These are phyloP conservation scores for Pedicia rivosa DNA, from an alignment of 2,888 invertebrate species.

Conservation along the genomic window DNA sequence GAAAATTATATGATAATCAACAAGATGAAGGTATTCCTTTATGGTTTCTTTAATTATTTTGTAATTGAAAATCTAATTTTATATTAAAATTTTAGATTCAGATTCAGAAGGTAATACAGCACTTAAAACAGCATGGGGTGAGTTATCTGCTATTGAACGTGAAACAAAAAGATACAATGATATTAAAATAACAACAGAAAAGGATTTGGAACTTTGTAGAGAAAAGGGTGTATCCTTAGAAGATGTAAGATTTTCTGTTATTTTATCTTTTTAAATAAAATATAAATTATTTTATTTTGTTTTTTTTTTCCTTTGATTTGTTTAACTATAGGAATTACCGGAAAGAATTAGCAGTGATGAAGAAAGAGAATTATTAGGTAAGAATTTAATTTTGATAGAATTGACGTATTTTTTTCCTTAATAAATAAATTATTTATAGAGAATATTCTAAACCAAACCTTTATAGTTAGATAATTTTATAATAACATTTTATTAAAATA, in stretches of 20 bases:
- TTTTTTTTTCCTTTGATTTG: too few relatives aligned
- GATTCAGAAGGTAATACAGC: conserved; percentile 30
- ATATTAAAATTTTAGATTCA: conserved; percentile 17
- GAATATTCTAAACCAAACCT: too few relatives aligned
- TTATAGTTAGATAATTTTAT: too few relatives aligned
- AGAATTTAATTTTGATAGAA: conserved; percentile 12
- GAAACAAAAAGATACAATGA: conserved; percentile 71
- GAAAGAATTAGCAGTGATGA: conserved; percentile 73
- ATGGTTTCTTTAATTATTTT: too few relatives aligned
- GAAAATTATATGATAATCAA: conserved; percentile 35
- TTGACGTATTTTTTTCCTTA: neutral
- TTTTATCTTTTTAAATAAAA: neutral
- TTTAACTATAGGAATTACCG: conserved; percentile 52
- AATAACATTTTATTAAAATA: too few relatives aligned
- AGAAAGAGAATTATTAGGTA: conserved; percentile 68
- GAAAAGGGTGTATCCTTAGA: conserved; percentile 65
- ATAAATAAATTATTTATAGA: neutral
- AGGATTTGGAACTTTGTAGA: conserved; percentile 65
- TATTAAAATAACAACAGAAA: conserved; percentile 58
- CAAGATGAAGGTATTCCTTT: conserved; percentile 26
- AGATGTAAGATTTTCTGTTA: conserved; percentile 44
- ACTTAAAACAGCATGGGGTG: conserved; percentile 69
- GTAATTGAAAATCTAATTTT: neutral
- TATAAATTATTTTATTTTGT: conserved; percentile 1
- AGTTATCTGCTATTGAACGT: conserved; percentile 65